Evolutionary conservation across 2,113 vertebrate genomes (phyloP).

Genomic region (Grantiella picta): DNA sequence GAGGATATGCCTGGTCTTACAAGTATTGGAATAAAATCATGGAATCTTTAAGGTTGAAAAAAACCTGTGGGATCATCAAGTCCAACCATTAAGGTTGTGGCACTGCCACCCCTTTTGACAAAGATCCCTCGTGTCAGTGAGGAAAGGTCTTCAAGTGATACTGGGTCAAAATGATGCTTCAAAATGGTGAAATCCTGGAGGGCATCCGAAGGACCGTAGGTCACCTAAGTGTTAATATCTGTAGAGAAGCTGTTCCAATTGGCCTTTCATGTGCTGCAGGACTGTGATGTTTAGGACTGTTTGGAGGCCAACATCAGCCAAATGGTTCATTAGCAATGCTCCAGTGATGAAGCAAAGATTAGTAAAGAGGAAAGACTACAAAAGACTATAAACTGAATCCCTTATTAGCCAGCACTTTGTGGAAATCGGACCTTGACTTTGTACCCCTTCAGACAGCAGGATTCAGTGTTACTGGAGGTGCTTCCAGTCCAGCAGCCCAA

Average conservation of each 20-base stretch:
- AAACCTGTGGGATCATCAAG: neutral
- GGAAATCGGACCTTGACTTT: neutral
- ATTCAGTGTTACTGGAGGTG: neutral
- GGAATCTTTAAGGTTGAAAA: neutral
- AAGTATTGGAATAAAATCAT: neutral
- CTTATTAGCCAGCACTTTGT: neutral
- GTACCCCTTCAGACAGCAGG: neutral
- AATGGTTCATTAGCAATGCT: neutral
- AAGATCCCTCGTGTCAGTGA: neutral
- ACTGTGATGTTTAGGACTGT: neutral
- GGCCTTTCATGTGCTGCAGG: neutral
- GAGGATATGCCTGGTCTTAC: neutral
- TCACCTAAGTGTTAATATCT: neutral
- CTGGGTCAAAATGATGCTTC: neutral
- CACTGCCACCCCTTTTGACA: neutral
- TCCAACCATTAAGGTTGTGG: neutral
- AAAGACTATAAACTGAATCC: neutral
- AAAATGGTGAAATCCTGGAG: neutral
- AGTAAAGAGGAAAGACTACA: neutral
- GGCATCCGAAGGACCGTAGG: neutral
- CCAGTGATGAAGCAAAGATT: neutral
- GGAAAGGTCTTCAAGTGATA: neutral
- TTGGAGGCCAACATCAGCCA: neutral
- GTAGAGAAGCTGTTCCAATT: neutral
- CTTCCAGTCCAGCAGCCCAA: neutral